A percentile compares a stretch with the other conserved stretches of the same genome.
Evolutionary conservation across 1,140 invertebrate species (phyloP).

Genomic region (Bombus fervidus): DNA sequence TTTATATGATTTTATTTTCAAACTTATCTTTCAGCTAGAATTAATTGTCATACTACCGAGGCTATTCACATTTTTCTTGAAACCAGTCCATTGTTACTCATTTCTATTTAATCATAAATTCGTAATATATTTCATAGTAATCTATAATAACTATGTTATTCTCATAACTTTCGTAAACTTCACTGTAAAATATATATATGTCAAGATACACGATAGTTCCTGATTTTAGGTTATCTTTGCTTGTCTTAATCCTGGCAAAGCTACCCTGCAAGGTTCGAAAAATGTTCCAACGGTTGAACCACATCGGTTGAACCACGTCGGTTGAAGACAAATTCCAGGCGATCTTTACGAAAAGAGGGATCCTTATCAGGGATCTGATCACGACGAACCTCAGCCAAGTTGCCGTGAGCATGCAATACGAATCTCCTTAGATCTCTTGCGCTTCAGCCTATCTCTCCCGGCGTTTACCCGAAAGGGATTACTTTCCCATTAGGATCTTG

Average conservation of each 20-base stretch:
- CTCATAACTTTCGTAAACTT: too few species aligned
- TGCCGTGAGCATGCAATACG: slow-evolving; percentile 52
- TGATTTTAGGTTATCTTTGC: background rate
- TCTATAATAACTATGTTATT: too few species aligned
- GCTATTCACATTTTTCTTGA: too few species aligned
- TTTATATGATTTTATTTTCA: too few species aligned
- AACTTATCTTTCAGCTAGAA: too few species aligned
- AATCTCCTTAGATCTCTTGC: slow-evolving; percentile 53
- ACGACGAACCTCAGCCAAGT: slow-evolving; percentile 52
- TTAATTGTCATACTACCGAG: too few species aligned
- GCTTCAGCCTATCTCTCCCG: slow-evolving; percentile 56
- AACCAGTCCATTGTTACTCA: too few species aligned
- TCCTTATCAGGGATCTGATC: slow-evolving; percentile 68
- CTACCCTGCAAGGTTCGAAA: too few species aligned
- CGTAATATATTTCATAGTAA: too few species aligned
- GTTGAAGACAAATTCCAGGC: slow-evolving; percentile 61
- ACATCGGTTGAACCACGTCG: slow-evolving; percentile 27
- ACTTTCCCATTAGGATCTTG: slow-evolving; percentile 78
- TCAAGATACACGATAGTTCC: background rate
- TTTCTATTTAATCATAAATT: too few species aligned
- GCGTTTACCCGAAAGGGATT: slow-evolving; percentile 71
- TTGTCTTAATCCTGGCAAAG: background rate
- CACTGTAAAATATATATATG: background rate
- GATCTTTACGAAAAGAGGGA: slow-evolving; percentile 56
- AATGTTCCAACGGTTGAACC: background rate